These are phyloP conservation scores for Xestobium rufovillosum DNA, from an alignment of 2,888 invertebrate genomes.

Conservation along the genomic window DNA sequence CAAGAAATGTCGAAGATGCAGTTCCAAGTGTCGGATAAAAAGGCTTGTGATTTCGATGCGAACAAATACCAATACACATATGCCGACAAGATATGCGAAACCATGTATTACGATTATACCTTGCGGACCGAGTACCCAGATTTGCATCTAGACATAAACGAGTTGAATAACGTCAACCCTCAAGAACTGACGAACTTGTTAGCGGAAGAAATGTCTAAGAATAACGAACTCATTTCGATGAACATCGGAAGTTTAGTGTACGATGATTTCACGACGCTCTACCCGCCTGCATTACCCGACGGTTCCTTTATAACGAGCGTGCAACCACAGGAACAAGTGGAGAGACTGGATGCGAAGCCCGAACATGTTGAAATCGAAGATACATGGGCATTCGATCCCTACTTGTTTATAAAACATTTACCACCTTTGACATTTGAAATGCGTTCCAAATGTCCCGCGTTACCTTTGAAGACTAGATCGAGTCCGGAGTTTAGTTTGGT, in stretches of 20 bases:
- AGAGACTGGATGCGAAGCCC: constrained; percentile 37
- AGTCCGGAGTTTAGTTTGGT: constrained; percentile 89
- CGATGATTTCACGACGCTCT: constrained; percentile 34
- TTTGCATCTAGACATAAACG: constrained; percentile 38
- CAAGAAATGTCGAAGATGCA: constrained; percentile 31
- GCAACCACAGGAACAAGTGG: constrained; percentile 29
- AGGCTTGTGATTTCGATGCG: constrained; percentile 31
- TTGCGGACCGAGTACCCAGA: constrained; percentile 39
- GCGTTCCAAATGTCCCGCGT: constrained; percentile 66
- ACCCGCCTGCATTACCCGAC: constrained; percentile 28
- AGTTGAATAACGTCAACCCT: constrained; percentile 40
- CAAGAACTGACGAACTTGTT: constrained; percentile 47
- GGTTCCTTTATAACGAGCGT: constrained; percentile 35
- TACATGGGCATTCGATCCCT: constrained; percentile 78
- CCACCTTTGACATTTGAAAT: constrained; percentile 74
- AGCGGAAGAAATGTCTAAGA: constrained; percentile 46
- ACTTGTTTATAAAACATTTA: constrained; percentile 85
- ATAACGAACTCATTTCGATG: constrained; percentile 34
- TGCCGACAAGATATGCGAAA: constrained; percentile 38
- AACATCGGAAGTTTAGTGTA: constrained; percentile 33
- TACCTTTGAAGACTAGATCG: constrained; percentile 85
- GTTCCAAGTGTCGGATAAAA: constrained; percentile 32
- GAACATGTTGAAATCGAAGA: constrained; percentile 45
- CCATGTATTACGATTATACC: constrained; percentile 40
- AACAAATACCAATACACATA: constrained; percentile 34